These are phyloP conservation scores for Drosophila willistoni DNA, from an alignment of 1,140 invertebrate species.

Conservation along the genomic window DNA sequence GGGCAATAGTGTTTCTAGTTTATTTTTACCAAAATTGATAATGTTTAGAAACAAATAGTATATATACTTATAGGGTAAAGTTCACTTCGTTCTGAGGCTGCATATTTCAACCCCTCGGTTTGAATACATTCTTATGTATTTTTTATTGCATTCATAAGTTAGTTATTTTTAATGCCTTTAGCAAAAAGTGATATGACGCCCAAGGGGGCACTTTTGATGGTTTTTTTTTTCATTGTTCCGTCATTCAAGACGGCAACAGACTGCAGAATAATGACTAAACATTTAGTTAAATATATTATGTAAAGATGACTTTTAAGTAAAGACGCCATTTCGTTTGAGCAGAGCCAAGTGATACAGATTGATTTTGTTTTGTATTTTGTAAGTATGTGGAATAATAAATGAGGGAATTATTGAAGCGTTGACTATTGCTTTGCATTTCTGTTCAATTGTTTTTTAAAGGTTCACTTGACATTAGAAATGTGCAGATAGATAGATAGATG, in stretches of 20 bases:
- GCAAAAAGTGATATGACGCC: conserved; percentile 34
- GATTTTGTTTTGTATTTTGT: not conserved
- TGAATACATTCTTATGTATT: conserved; percentile 7
- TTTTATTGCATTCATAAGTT: conserved; percentile 14
- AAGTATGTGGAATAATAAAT: not conserved
- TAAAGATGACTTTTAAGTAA: not conserved
- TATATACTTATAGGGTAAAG: not conserved
- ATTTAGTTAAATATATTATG: conserved; percentile 25
- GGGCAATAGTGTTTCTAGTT: too few relatives aligned
- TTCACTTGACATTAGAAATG: conserved; percentile 61
- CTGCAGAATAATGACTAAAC: conserved; percentile 18
- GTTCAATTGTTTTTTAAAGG: conserved; percentile 31
- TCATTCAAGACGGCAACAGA: conserved; percentile 3
- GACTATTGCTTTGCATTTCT: conserved; percentile 29
- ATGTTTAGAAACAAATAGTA: not conserved
- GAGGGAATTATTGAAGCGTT: conserved; percentile 35
- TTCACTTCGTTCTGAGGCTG: not conserved
- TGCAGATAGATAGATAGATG: conserved; percentile 1
- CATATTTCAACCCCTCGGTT: not conserved
- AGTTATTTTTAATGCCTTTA: conserved; percentile 35
- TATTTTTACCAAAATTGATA: too few relatives aligned
- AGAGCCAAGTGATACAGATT: not conserved
- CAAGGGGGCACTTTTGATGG: conserved; percentile 47
- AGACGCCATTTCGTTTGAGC: not conserved
- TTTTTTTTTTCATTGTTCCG: conserved; percentile 44